phyloP scores from a whole-genome alignment of 2,888 invertebrate genomes.

The Pelosia muscerda region DNA sequence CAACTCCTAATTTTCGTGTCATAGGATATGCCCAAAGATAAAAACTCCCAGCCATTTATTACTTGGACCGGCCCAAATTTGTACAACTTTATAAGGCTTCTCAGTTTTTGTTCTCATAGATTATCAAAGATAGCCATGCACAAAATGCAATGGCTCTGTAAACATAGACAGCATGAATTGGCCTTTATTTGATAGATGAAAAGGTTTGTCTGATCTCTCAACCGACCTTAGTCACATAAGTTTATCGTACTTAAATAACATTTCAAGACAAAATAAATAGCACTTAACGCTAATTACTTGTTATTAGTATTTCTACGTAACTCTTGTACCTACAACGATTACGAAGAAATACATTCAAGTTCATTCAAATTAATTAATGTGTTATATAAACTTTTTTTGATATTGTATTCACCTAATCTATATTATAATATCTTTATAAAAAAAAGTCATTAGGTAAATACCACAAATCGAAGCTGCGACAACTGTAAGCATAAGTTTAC shows the following conservation, averaged over 20 bases:
- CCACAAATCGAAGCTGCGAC: no score
- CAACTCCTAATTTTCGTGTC: neutral
- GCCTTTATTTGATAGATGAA: constrained; percentile 36
- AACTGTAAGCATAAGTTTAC: no score
- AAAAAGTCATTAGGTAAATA: no score
- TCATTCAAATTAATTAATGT: neutral
- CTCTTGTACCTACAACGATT: neutral
- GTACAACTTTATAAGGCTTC: constrained; percentile 7
- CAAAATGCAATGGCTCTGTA: constrained; percentile 33
- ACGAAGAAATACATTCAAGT: neutral
- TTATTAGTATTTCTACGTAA: no score
- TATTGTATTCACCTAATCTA: neutral
- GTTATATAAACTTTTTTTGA: neutral
- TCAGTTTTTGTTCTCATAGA: constrained; percentile 25
- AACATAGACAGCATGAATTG: constrained; percentile 31
- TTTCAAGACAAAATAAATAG: neutral
- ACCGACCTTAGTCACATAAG: constrained; percentile 22
- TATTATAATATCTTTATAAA: no score
- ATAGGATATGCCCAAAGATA: neutral
- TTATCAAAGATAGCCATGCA: constrained; percentile 27
- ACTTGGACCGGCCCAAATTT: neutral
- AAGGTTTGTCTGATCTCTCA: constrained; percentile 28
- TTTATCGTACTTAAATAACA: neutral
- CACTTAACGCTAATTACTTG: neutral
- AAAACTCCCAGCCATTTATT: neutral